Evolutionary conservation across 2,113 vertebrate genomes (phyloP).

Genomic region (Athene cunicularia): DNA sequence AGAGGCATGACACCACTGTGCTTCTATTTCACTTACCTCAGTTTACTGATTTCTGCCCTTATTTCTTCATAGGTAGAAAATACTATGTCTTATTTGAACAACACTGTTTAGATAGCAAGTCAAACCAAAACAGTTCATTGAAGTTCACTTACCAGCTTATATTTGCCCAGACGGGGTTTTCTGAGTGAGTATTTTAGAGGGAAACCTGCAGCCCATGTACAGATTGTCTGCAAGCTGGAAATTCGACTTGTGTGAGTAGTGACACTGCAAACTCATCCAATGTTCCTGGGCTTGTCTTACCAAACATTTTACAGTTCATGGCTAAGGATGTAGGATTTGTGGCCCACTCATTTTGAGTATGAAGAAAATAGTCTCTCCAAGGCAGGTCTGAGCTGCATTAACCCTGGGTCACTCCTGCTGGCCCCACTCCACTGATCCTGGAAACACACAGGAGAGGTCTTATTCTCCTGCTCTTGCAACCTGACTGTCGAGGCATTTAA

Average conservation of each 20-base stretch:
- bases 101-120: neutral
- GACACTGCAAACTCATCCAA: neutral
- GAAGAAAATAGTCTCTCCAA: neutral
- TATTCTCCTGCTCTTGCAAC: constrained; percentile 14
- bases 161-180: neutral
- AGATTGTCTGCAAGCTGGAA: neutral
- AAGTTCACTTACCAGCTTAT: neutral
- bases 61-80: neutral
- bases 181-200: neutral
- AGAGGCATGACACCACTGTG: neutral
- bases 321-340: neutral
- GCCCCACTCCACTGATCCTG: constrained; percentile 41
- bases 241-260: neutral
- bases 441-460: constrained; percentile 20
- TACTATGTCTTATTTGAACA: neutral
- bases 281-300: neutral
- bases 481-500: constrained; percentile 35
- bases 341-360: neutral
- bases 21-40: neutral
- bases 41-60: neutral
- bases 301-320: neutral
- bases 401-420: constrained; percentile 38
- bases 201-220: neutral
- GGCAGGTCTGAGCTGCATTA: constrained; percentile 42
- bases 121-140: neutral